Percentiles rank a stretch among this genome's conserved stretches.
These are phyloP conservation scores for Ceratosolen solmsi DNA, from an alignment of 1,140 invertebrate species.

Conservation along the genomic window DNA sequence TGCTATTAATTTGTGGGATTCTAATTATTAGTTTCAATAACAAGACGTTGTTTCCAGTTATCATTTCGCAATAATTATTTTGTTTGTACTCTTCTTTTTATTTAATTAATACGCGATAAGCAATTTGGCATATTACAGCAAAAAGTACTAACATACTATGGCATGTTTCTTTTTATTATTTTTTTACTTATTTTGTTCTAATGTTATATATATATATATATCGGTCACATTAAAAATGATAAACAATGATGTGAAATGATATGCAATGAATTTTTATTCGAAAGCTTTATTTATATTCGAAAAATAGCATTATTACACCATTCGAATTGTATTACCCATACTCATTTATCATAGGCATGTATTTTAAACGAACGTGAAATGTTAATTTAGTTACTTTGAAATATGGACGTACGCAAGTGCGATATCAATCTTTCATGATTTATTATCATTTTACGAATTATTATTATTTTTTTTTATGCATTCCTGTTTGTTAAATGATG, in stretches of 20 bases:
- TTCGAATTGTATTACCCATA: constrained; percentile 10
- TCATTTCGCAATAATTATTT: not conserved
- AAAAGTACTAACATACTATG: too few relatives aligned
- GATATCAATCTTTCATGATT: constrained; percentile 8
- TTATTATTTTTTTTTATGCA: not conserved
- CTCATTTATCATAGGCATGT: not conserved
- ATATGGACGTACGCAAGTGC: not conserved
- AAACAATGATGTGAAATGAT: not conserved
- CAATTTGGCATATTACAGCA: too few relatives aligned
- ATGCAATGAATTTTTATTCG: not conserved
- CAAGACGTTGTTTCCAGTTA: not conserved
- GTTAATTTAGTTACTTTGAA: constrained; percentile 25
- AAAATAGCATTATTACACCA: constrained; percentile 11
- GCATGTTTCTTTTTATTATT: too few relatives aligned
- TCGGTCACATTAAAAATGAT: too few relatives aligned
- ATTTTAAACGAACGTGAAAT: not conserved
- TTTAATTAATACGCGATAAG: not conserved
- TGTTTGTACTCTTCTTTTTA: not conserved
- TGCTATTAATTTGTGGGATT: constrained; percentile 10
- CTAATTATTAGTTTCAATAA: not conserved
- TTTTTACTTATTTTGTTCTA: too few relatives aligned
- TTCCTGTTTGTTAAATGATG: not conserved
- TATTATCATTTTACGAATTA: constrained; percentile 2
- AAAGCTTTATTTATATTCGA: not conserved
- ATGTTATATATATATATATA: too few relatives aligned